A percentile compares a stretch with the other conserved stretches of the same genome.
phyloP scores from a whole-genome alignment of 2,888 invertebrate species.

The Pseudococcus longispinus region DNA sequence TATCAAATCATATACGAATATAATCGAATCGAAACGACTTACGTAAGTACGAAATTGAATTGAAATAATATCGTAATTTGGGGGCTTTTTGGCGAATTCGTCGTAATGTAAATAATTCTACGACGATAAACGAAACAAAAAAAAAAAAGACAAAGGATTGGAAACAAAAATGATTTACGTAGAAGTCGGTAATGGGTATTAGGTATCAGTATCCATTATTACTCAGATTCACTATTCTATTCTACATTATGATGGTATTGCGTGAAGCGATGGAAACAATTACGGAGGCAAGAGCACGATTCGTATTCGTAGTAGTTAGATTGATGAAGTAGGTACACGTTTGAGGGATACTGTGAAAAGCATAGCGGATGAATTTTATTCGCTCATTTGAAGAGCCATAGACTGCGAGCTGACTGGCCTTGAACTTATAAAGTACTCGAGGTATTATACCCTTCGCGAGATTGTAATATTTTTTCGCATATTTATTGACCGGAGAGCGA shows the following conservation, averaged over 20 bases:
- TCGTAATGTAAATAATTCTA: background rate
- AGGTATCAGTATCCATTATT: background rate
- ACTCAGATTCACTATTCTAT: no score
- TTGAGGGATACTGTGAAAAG: background rate
- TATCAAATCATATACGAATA: background rate
- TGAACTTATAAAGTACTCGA: background rate
- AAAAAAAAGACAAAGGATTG: background rate
- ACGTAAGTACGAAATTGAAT: background rate
- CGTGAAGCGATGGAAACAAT: background rate
- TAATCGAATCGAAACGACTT: background rate
- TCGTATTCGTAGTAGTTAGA: background rate
- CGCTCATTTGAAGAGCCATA: background rate
- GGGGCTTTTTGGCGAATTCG: no score
- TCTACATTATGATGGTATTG: background rate
- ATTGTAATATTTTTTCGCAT: background rate
- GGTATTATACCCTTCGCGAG: background rate
- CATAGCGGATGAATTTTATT: conserved; percentile 3
- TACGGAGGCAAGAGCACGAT: background rate
- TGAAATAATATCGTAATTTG: no score
- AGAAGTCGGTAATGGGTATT: background rate
- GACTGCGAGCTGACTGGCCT: background rate
- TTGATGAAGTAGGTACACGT: background rate
- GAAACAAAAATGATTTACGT: background rate
- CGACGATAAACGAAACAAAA: no score
- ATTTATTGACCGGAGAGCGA: background rate